phyloP scores from a whole-genome alignment of 2,113 vertebrate genomes.

The Gambusia affinis region DNA sequence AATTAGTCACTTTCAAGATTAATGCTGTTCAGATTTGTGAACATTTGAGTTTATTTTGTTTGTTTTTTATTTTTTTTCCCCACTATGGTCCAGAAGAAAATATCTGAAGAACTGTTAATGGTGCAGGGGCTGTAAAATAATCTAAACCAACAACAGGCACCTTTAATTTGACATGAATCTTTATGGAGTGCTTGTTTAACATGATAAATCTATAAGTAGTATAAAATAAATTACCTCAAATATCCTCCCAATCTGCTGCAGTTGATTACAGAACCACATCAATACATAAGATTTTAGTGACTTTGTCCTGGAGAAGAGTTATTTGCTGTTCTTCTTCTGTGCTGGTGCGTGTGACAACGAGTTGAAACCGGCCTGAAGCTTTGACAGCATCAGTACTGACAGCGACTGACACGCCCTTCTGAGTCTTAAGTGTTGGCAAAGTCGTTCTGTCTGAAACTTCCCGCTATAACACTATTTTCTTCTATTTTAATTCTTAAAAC shows the following conservation, averaged over 20 bases:
- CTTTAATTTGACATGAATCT: slow-evolving; percentile 40
- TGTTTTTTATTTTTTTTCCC: no score
- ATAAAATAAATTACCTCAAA: slow-evolving; percentile 7
- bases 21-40: no score
- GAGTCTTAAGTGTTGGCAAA: background rate
- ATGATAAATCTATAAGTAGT: slow-evolving; percentile 34
- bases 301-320: background rate
- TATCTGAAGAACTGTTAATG: no score
- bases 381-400: background rate
- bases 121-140: background rate
- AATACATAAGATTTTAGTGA: background rate
- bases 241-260: slow-evolving; percentile 8
- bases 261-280: slow-evolving; percentile 2
- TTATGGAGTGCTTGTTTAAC: slow-evolving; percentile 41
- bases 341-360: background rate
- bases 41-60: no score
- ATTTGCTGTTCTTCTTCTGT: background rate
- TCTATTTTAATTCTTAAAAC: background rate
- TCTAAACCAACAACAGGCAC: slow-evolving; percentile 4
- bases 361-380: background rate
- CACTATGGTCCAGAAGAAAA: no score
- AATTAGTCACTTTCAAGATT: no score
- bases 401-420: background rate
- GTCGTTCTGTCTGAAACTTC: background rate
- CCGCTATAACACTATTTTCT: background rate